Evolutionary conservation across 23 tunicate species (phyloP).

Genomic region (Oikopleura dioica): DNA sequence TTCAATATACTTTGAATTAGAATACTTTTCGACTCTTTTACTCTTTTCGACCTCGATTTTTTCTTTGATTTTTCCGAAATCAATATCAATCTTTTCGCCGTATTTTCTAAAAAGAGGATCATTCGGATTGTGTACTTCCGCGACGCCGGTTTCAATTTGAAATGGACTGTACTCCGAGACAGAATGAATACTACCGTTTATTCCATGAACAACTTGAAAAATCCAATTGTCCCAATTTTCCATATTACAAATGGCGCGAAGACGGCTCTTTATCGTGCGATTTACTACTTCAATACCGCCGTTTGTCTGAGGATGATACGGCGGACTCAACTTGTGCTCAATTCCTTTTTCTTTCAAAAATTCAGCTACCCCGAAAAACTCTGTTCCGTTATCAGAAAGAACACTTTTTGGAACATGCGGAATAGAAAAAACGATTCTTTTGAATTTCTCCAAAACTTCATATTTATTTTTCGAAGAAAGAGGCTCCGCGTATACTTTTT

Average conservation of each 20-base stretch:
- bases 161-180: not conserved
- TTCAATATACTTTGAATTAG: too few relatives aligned
- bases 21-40: too few relatives aligned
- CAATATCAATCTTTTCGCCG: too few relatives aligned
- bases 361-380: not conserved
- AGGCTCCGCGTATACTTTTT: not conserved
- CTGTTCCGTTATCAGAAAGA: not conserved
- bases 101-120: too few relatives aligned
- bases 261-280: not conserved
- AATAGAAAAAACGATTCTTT: too few relatives aligned
- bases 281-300: not conserved
- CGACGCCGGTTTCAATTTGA: conserved; percentile 12
- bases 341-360: not conserved
- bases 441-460: not conserved
- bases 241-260: not conserved
- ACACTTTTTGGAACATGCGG: not conserved
- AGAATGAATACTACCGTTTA: not conserved
- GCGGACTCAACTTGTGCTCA: not conserved
- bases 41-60: too few relatives aligned
- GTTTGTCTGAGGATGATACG: not conserved
- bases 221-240: not conserved
- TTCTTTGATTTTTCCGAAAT: too few relatives aligned
- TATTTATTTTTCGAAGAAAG: not conserved
- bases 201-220: not conserved
- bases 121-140: too few relatives aligned